A percentile compares a stretch with the other conserved stretches of the same genome.
Evolutionary conservation across 2,113 vertebrate genomes (phyloP).

Genomic region (Panthera tigris): DNA sequence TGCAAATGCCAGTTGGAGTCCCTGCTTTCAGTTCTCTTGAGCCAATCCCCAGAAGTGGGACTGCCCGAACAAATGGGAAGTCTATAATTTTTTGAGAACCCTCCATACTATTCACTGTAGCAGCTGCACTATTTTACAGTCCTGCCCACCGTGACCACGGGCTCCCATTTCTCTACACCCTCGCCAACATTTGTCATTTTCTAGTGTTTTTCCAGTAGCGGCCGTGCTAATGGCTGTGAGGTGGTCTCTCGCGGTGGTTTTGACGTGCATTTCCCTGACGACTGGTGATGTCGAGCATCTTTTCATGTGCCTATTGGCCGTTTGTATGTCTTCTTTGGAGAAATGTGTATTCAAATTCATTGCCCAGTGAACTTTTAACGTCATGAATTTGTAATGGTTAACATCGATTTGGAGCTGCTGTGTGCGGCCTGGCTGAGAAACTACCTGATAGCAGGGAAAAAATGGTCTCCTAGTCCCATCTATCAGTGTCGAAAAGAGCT

Average conservation of each 20-base stretch:
- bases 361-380: neutral
- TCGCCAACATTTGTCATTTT: neutral
- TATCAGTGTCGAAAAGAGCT: neutral
- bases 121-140: neutral
- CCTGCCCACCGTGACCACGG: neutral
- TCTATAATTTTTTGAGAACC: neutral
- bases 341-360: neutral
- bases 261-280: neutral
- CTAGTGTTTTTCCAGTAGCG: neutral
- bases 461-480: neutral
- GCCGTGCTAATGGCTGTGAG: neutral
- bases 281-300: neutral
- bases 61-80: neutral
- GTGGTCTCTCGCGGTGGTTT: neutral
- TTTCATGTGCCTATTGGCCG: neutral
- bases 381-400: neutral
- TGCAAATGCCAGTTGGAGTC: neutral
- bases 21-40: neutral
- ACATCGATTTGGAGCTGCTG: neutral
- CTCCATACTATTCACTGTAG: neutral
- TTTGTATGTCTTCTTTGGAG: neutral
- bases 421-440: neutral
- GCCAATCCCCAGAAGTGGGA: neutral
- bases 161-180: neutral
- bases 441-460: neutral